Conservation (phyloP, 1,140 invertebrate genomes). For the Drosophila novamexicana region DNA sequence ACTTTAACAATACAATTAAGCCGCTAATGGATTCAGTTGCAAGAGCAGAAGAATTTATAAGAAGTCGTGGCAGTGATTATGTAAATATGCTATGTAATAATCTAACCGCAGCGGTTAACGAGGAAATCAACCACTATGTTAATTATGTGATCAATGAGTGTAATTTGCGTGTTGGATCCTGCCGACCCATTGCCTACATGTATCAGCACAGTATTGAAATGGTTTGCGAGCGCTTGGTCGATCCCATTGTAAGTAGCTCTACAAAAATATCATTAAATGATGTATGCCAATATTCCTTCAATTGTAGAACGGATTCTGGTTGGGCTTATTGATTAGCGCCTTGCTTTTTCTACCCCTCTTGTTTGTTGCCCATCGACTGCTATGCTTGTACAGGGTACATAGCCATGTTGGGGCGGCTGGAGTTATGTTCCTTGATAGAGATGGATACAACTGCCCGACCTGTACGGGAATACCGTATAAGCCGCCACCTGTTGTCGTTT, state of each 20-base stretch:
- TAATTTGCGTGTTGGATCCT: background rate
- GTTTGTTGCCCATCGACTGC: background rate
- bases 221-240: background rate
- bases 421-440: background rate
- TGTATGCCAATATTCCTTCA: background rate
- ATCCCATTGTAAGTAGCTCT: background rate
- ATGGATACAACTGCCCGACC: too few species aligned
- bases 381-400: slow-evolving; percentile 1
- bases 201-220: background rate
- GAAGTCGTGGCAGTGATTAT: background rate
- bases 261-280: background rate
- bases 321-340: background rate
- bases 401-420: background rate
- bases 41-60: background rate
- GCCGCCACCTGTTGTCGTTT: background rate
- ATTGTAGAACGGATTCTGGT: background rate
- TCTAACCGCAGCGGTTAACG: background rate
- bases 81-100: background rate
- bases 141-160: background rate
- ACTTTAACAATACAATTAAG: background rate
- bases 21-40: background rate
- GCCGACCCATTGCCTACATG: background rate
- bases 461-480: background rate
- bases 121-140: background rate
- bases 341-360: background rate